phyloP scores from a whole-genome alignment of 2,797 vertebrate genomes.

The Xyrichtys novacula region DNA sequence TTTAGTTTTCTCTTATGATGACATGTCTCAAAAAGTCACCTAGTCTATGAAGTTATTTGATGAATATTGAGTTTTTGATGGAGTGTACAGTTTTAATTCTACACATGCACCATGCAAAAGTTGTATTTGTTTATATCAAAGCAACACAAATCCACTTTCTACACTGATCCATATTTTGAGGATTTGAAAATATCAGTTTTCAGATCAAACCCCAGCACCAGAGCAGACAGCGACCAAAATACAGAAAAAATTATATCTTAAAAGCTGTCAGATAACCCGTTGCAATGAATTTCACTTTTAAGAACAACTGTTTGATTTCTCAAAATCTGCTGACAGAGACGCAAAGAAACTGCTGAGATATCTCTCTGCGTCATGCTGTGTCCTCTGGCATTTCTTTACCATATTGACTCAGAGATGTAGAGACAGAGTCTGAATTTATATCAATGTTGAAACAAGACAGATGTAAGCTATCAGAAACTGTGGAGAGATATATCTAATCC shows the following conservation, averaged over 20 bases:
- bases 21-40: too few relatives aligned
- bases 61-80: too few relatives aligned
- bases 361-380: slow-evolving; percentile 12
- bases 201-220: not conserved
- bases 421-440: slow-evolving; percentile 8
- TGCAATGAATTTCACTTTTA: not conserved
- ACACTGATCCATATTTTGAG: not conserved
- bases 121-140: not conserved
- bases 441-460: slow-evolving; percentile 1
- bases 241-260: too few relatives aligned
- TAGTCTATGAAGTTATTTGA: too few relatives aligned
- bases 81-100: not conserved
- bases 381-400: slow-evolving; percentile 16
- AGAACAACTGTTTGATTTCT: slow-evolving; percentile 7
- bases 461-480: not conserved
- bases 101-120: too few relatives aligned
- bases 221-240: too few relatives aligned
- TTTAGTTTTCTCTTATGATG: too few relatives aligned
- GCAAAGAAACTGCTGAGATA: slow-evolving; percentile 9
- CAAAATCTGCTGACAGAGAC: slow-evolving; percentile 5
- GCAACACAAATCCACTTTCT: not conserved
- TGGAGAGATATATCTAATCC: not conserved
- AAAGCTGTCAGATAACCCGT: not conserved
- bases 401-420: slow-evolving; percentile 3
- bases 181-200: too few relatives aligned